Conservation (phyloP, 2,113 vertebrate genomes). For the Alosa alosa region DNA sequence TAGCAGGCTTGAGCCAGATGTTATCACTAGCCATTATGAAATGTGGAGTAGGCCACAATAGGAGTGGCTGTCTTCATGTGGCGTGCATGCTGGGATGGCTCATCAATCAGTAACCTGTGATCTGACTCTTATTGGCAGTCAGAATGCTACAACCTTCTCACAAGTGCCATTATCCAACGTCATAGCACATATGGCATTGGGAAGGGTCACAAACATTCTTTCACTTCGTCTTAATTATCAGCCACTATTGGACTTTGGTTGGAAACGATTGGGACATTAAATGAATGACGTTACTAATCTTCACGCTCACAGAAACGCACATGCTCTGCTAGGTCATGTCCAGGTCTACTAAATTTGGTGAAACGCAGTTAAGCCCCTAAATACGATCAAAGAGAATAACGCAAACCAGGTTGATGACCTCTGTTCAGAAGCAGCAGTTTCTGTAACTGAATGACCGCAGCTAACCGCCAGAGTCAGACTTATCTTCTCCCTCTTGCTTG, state of each 20-base stretch:
- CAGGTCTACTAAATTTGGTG: neutral
- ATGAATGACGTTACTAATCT: neutral
- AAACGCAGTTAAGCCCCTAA: neutral
- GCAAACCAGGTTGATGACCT: neutral
- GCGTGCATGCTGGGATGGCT: neutral
- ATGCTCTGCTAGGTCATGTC: neutral
- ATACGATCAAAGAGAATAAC: neutral
- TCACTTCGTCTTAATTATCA: neutral
- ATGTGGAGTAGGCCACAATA: neutral
- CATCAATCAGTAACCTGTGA: slow-evolving; percentile 30
- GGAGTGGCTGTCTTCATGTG: neutral
- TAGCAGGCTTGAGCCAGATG: neutral
- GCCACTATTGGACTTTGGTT: neutral
- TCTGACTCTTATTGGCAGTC: neutral
- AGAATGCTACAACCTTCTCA: neutral
- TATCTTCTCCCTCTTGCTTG: neutral
- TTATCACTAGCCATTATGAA: slow-evolving; percentile 16
- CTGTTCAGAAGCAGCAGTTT: neutral
- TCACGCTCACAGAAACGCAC: neutral
- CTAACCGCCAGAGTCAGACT: neutral
- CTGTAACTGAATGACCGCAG: slow-evolving; percentile 1
- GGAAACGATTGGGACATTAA: neutral
- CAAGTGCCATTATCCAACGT: neutral
- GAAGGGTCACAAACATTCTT: neutral
- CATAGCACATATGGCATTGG: neutral